A percentile compares a stretch with the other conserved stretches of the same genome.
Evolutionary conservation across 1,140 invertebrate genomes (phyloP).

Genomic region (Drosophila suzukii): DNA sequence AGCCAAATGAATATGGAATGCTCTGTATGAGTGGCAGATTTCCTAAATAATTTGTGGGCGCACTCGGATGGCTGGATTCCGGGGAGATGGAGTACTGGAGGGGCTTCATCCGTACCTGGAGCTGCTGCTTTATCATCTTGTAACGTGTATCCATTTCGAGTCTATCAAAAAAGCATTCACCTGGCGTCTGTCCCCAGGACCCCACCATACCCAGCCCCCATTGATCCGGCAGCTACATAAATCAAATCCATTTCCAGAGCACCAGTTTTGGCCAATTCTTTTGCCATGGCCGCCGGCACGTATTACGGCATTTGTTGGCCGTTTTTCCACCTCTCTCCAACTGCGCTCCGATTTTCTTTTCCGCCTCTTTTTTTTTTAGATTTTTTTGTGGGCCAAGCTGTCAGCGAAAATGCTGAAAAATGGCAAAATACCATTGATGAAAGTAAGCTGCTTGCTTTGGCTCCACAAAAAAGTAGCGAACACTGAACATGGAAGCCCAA

Average conservation of each 20-base stretch:
- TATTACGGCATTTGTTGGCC: slow-evolving; percentile 73
- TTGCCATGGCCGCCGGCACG: slow-evolving; percentile 36
- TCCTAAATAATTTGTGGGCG: slow-evolving; percentile 77
- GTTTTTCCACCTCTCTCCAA: slow-evolving; percentile 14
- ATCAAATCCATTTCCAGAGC: slow-evolving; percentile 66
- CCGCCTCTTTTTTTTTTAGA: background rate
- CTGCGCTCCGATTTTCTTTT: slow-evolving; percentile 15
- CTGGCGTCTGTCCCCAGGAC: slow-evolving; percentile 28
- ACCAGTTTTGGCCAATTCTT: slow-evolving; percentile 60
- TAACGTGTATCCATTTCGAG: slow-evolving; percentile 77
- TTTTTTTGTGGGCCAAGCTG: slow-evolving; percentile 58
- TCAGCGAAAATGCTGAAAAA: slow-evolving; percentile 84
- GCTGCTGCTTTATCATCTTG: slow-evolving; percentile 74
- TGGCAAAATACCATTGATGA: slow-evolving; percentile 83
- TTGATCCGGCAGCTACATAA: slow-evolving; percentile 54
- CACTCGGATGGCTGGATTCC: slow-evolving; percentile 43
- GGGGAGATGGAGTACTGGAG: background rate
- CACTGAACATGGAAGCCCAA: slow-evolving; percentile 31
- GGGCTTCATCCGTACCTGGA: slow-evolving; percentile 11
- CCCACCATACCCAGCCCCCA: slow-evolving; percentile 13
- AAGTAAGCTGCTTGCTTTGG: slow-evolving; percentile 59
- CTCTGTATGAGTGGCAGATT: slow-evolving; percentile 52
- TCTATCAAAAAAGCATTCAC: slow-evolving; percentile 74
- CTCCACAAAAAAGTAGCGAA: slow-evolving; percentile 21
- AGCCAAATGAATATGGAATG: slow-evolving; percentile 80